phyloP scores from a whole-genome alignment of 2,888 invertebrate species.

The Scaptomyza polygonia region DNA sequence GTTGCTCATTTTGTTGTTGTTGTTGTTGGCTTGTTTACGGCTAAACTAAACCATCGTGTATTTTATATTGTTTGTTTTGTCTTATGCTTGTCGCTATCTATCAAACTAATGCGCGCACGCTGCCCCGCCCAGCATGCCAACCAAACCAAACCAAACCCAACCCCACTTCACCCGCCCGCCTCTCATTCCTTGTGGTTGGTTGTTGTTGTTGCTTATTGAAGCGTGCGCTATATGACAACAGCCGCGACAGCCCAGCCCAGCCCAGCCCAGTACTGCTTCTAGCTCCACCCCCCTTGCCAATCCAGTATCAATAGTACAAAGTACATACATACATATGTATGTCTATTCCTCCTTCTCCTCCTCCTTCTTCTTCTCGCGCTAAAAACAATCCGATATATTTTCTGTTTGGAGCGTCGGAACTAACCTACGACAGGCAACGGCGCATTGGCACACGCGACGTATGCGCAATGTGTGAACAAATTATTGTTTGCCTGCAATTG shows the following conservation, averaged over 20 bases:
- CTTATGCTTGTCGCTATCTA: constrained; percentile 53
- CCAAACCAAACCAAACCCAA: background rate
- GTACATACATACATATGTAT: too few species aligned
- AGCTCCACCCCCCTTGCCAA: background rate
- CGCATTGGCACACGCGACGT: constrained; percentile 54
- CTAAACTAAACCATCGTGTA: constrained; percentile 37
- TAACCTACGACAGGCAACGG: constrained; percentile 57
- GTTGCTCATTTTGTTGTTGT: constrained; percentile 23
- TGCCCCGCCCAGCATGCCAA: constrained; percentile 35
- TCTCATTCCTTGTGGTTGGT: background rate
- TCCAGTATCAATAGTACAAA: background rate
- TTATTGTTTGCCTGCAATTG: constrained; percentile 23
- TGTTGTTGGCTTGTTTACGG: constrained; percentile 14
- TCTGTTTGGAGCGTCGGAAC: constrained; percentile 25
- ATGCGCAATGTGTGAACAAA: constrained; percentile 44
- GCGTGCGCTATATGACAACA: constrained; percentile 34
- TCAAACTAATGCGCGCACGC: constrained; percentile 42
- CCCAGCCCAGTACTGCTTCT: background rate
- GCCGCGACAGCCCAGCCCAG: constrained; percentile 1
- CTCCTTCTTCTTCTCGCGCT: background rate
- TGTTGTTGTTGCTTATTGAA: constrained; percentile 41
- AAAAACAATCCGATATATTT: background rate
- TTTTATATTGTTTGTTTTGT: constrained; percentile 53
- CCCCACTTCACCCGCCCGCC: background rate
- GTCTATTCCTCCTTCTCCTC: background rate